These are phyloP conservation scores for Lucilia sericata DNA, from an alignment of 1,140 invertebrate genomes.

Conservation along the genomic window DNA sequence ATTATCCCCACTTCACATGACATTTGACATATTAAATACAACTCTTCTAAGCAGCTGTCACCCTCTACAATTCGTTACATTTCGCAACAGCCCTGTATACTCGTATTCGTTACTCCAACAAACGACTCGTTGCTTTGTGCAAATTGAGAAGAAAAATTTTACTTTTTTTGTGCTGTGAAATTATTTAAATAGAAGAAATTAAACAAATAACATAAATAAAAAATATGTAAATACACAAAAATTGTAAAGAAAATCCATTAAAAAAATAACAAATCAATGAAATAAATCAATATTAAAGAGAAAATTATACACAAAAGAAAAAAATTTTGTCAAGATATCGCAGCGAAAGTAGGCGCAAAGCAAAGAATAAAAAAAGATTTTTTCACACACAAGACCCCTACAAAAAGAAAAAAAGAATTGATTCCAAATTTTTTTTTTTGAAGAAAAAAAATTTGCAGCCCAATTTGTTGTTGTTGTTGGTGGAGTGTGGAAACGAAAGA, in stretches of 20 bases:
- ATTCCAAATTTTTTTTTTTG: not conserved
- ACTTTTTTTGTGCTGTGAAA: slow-evolving; percentile 23
- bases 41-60: not conserved
- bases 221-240: slow-evolving; percentile 11
- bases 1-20: not conserved
- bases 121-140: slow-evolving; percentile 17
- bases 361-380: slow-evolving; percentile 6
- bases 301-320: not conserved
- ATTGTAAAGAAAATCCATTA: not conserved
- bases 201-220: not conserved
- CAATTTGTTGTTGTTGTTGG: not conserved
- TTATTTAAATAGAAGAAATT: slow-evolving; percentile 14
- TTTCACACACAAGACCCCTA: not conserved
- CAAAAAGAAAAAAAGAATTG: not conserved
- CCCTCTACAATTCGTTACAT: not conserved
- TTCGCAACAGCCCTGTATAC: slow-evolving; percentile 20
- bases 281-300: not conserved
- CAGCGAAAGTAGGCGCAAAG: not conserved
- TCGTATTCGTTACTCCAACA: not conserved
- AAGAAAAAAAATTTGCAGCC: not conserved
- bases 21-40: slow-evolving; percentile 12
- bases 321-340: not conserved
- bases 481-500: not conserved
- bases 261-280: not conserved
- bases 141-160: slow-evolving; percentile 23